Conservation (phyloP, 2,888 invertebrate species). For the Nematopogon swammerdamellus region DNA sequence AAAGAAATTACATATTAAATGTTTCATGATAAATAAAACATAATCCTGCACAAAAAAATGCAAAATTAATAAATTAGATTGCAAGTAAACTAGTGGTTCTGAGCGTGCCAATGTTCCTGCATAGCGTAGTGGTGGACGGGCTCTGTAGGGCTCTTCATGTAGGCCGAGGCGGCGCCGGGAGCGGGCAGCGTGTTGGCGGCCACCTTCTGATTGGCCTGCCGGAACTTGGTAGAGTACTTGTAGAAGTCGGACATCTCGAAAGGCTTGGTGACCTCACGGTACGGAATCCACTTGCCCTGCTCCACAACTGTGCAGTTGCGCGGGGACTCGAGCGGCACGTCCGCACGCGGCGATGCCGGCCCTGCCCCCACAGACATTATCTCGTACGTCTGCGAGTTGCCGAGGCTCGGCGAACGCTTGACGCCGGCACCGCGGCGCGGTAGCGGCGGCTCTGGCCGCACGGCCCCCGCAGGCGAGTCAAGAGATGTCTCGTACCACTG, state of each 20-base stretch:
- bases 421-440: constrained; percentile 44
- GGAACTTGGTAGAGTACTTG: constrained; percentile 93
- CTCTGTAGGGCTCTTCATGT: constrained; percentile 42
- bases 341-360: constrained; percentile 5
- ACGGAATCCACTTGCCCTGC: constrained; percentile 86
- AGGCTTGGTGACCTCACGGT: constrained; percentile 91
- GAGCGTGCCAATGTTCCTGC: constrained; percentile 42
- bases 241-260: constrained; percentile 98
- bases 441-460: constrained; percentile 25
- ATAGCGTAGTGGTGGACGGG: constrained; percentile 33
- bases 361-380: constrained; percentile 25
- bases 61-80: constrained; percentile 15
- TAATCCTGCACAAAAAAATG: background rate
- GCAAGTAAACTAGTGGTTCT: too few species aligned
- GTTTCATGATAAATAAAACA: constrained; percentile 3
- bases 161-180: constrained; percentile 23
- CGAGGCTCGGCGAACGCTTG: constrained; percentile 55
- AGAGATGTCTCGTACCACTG: constrained; percentile 70
- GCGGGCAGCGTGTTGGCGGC: constrained; percentile 16
- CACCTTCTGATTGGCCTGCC: constrained; percentile 54
- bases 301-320: constrained; percentile 83
- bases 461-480: constrained; percentile 48
- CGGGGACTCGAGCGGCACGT: constrained; percentile 69
- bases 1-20: too few species aligned
- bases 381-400: constrained; percentile 47